These are phyloP conservation scores for Ammodytes dubius DNA, from an alignment of 2,113 vertebrate genomes.

Conservation along the genomic window DNA sequence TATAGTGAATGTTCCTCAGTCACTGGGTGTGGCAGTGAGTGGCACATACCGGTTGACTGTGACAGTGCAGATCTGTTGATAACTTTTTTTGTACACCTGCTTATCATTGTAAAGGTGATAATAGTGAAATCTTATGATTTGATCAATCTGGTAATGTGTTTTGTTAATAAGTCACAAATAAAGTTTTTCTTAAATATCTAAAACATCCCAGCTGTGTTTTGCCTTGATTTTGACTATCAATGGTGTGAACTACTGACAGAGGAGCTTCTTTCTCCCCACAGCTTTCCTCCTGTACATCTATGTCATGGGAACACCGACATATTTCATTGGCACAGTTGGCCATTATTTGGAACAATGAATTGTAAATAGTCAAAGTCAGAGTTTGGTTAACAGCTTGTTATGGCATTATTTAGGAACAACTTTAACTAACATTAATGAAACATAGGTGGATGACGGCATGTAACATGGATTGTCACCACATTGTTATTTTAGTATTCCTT, in stretches of 20 bases:
- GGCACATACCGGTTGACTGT: slow-evolving; percentile 77
- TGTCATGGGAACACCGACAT: background rate
- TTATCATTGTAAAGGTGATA: slow-evolving; percentile 86
- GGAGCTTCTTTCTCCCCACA: background rate
- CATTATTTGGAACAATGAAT: background rate
- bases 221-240: slow-evolving; percentile 11
- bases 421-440: background rate
- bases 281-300: background rate
- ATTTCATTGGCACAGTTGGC: background rate
- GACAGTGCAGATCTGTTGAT: slow-evolving; percentile 83
- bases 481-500: background rate
- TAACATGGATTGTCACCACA: background rate
- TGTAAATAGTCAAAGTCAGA: background rate
- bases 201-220: slow-evolving; percentile 9
- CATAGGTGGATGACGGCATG: background rate
- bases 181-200: slow-evolving; percentile 87
- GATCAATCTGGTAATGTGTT: slow-evolving; percentile 87
- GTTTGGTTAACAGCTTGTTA: background rate
- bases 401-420: background rate
- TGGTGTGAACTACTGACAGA: background rate
- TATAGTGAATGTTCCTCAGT: slow-evolving; percentile 86
- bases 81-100: slow-evolving; percentile 87
- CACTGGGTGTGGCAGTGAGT: slow-evolving; percentile 67
- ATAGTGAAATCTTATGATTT: slow-evolving; percentile 85
- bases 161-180: slow-evolving; percentile 90